Evolutionary conservation across 2,113 vertebrate species (phyloP).

Genomic region (Semnornis frantzii): DNA sequence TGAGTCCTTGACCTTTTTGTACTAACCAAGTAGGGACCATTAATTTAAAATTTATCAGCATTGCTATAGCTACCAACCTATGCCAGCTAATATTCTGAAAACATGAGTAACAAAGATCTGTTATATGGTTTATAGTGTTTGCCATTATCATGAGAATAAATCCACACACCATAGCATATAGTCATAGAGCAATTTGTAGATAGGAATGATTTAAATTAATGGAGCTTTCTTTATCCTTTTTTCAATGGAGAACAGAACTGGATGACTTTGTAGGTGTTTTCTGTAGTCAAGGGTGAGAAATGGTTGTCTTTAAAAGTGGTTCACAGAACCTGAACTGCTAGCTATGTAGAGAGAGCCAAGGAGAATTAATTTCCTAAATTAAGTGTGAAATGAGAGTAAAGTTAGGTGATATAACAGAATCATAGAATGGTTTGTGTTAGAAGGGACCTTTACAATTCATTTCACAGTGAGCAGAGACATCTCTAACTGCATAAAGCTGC

Average conservation of each 20-base stretch:
- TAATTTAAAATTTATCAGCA: conserved; percentile 30
- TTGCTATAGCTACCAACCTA: neutral
- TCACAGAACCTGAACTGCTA: neutral
- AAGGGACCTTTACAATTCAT: too few species aligned
- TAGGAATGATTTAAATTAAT: neutral
- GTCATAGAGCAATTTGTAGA: neutral
- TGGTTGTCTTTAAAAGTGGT: neutral
- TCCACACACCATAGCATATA: neutral
- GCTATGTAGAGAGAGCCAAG: neutral
- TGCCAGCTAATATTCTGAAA: neutral
- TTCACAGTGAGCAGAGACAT: too few species aligned
- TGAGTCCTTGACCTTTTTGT: neutral
- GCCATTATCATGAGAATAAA: neutral
- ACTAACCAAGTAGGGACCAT: neutral
- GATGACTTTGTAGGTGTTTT: neutral
- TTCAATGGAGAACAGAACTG: neutral
- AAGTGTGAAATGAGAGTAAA: neutral
- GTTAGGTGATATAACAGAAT: neutral
- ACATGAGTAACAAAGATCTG: neutral
- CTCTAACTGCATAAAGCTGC: too few species aligned
- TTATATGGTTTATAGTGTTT: neutral
- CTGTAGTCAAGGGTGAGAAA: neutral
- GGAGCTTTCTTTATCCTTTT: neutral
- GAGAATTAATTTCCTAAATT: neutral
- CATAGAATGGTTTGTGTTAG: too few species aligned